Base-by-base conservation (phyloP, 2,797 vertebrate genomes). In the Etheostoma nigrum region DNA sequence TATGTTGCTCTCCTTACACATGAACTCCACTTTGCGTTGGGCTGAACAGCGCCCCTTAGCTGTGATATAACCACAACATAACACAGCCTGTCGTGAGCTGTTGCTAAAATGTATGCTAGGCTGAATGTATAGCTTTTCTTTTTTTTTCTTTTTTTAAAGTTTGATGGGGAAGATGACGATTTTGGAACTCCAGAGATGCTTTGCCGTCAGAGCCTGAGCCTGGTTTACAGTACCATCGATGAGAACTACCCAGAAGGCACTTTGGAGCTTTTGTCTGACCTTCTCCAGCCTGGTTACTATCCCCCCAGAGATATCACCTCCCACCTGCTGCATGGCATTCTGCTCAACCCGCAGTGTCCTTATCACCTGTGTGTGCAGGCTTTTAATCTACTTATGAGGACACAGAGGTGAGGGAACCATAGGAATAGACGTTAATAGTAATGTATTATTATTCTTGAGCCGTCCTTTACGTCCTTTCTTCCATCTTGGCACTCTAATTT, bases 331-430 rank as follows among this genome's bases (percentile, higher is more conserved):
- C 93, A 79, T 47, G 91, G 93, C 54, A 95, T 98, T 86, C 93
- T 99, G 67, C 94, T 98, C 40, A 91, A 93, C 63, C 85, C 84
- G 0, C 92, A 95, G 2, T 89, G 93, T 61, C 73, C 88, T 21
- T 63, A 79, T 54, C 93, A 95, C 40, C 81, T 95, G 51, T 90
- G 93, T 21, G 89, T 94, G 82, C 96, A 98, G 77, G 96, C 96
- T 81, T 99, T 96, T 88, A 94, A 92, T 78, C 92, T 98, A 61
- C 92, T 99, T 58, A 96, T 99, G 95, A 98, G 96, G 90, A 96
- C 97, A 67, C 98, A 99, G 85, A 96, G 96, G 98, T 99, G 92
- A 23, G 42, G 8, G 14, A 52, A 64, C 18, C 18, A 16, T 16
- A 11, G 13, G 4, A 70, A 53, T 11, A 21, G 10, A 8, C 64